phyloP scores from a whole-genome alignment of 1,140 invertebrate species.

The Zaprionus capensis region DNA sequence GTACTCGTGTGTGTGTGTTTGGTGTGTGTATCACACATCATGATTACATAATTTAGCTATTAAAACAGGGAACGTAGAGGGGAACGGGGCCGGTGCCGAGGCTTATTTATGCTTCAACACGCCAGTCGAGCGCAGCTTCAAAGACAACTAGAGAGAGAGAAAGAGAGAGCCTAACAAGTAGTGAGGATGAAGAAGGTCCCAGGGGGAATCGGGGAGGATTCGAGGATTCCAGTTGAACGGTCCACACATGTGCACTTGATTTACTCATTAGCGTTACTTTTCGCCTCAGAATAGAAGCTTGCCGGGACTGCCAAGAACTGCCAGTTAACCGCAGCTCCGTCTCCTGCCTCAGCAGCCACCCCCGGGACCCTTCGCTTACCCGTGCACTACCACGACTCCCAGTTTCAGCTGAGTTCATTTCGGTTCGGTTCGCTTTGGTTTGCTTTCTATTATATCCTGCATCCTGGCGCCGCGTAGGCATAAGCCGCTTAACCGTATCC shows the following conservation, averaged over 20 bases:
- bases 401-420: constrained; percentile 2
- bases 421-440: constrained; percentile 24
- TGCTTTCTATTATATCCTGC: constrained; percentile 55
- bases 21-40: constrained; percentile 76
- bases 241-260: constrained; percentile 79
- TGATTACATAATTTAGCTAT: constrained; percentile 83
- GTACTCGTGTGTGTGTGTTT: constrained; percentile 30
- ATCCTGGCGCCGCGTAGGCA: constrained; percentile 48
- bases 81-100: constrained; percentile 16
- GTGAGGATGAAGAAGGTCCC: background rate
- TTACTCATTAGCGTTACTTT: constrained; percentile 83
- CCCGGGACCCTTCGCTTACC: background rate
- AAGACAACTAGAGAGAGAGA: constrained; percentile 49
- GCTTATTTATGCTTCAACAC: constrained; percentile 82
- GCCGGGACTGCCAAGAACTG: constrained; percentile 58
- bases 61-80: constrained; percentile 50
- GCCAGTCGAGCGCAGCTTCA: constrained; percentile 73
- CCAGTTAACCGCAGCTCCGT: constrained; percentile 41
- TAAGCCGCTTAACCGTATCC: constrained; percentile 78
- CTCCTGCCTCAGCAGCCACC: too few species aligned
- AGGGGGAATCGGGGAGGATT: constrained; percentile 1
- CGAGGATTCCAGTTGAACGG: constrained; percentile 68
- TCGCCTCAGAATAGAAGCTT: constrained; percentile 76
- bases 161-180: background rate
- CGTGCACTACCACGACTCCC: background rate